Evolutionary conservation across 2,797 vertebrate species (phyloP).

Genomic region (Cyprinella venusta): DNA sequence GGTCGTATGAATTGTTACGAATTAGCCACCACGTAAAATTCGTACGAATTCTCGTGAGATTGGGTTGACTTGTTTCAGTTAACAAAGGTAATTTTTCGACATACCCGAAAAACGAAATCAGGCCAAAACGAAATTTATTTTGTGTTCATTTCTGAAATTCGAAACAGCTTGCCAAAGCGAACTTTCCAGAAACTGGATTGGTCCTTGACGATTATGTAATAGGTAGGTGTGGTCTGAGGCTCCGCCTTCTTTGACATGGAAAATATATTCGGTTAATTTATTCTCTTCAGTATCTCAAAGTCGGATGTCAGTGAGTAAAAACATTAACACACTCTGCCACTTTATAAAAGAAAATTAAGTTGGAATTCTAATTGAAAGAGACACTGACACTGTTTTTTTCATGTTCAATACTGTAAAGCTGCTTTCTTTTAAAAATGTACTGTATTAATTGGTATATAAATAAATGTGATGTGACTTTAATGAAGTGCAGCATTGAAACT

Average conservation of each 20-base stretch:
- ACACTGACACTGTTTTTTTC: background rate
- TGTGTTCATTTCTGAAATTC: background rate
- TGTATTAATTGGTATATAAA: background rate
- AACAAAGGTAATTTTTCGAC: background rate
- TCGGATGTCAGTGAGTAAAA: too few relatives aligned
- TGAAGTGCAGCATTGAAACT: background rate
- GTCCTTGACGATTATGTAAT: background rate
- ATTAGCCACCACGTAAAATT: too few relatives aligned
- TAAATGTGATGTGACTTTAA: background rate
- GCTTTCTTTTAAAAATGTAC: too few relatives aligned
- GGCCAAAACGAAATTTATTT: background rate
- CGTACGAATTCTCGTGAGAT: too few relatives aligned
- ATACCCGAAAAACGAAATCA: background rate
- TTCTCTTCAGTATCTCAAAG: background rate
- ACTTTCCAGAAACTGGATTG: too few relatives aligned
- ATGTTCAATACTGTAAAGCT: background rate
- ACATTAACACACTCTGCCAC: too few relatives aligned
- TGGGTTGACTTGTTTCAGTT: too few relatives aligned
- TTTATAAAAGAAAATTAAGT: background rate
- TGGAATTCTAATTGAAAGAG: background rate
- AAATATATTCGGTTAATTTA: background rate
- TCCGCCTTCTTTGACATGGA: background rate
- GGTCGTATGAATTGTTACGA: too few relatives aligned
- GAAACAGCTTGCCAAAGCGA: background rate
- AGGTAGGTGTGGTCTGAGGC: background rate